Conservation (phyloP, 2,113 vertebrate genomes). For the Apus apus region DNA sequence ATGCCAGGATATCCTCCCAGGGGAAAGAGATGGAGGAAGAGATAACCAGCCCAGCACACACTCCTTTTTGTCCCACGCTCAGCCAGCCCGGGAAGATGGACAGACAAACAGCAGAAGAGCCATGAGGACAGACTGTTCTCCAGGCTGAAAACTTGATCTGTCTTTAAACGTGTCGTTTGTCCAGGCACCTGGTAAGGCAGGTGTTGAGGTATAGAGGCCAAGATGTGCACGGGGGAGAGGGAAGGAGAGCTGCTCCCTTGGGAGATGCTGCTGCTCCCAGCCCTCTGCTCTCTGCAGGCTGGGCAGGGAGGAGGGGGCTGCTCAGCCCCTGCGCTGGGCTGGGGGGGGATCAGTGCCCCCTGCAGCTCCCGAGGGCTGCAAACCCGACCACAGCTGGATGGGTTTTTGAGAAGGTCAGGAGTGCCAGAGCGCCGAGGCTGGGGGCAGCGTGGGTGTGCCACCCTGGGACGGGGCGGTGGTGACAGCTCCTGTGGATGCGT, state of each 20-base stretch:
- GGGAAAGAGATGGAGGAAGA: background rate
- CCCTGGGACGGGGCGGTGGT: background rate
- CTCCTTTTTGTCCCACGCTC: background rate
- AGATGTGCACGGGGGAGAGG: fast-evolving
- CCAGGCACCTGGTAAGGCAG: background rate
- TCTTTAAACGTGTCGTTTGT: background rate
- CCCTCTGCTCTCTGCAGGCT: fast-evolving
- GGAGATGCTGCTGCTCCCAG: background rate
- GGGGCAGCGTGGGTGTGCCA: background rate
- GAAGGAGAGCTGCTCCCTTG: background rate
- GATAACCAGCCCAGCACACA: fast-evolving
- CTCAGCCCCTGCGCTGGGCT: background rate
- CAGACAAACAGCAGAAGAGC: background rate
- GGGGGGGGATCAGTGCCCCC: background rate
- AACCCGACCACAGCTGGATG: background rate
- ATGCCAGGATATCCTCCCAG: constrained; percentile 9
- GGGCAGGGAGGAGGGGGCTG: background rate
- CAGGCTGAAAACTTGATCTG: background rate
- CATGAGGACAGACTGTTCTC: background rate
- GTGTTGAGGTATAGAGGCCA: background rate
- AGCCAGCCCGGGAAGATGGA: background rate
- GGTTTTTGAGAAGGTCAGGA: background rate
- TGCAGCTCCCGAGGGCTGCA: fast-evolving
- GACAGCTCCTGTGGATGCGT: background rate
- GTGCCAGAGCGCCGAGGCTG: fast-evolving